Evolutionary conservation across 2,888 invertebrate genomes (phyloP).

Genomic region (Philopedon plagiatum): DNA sequence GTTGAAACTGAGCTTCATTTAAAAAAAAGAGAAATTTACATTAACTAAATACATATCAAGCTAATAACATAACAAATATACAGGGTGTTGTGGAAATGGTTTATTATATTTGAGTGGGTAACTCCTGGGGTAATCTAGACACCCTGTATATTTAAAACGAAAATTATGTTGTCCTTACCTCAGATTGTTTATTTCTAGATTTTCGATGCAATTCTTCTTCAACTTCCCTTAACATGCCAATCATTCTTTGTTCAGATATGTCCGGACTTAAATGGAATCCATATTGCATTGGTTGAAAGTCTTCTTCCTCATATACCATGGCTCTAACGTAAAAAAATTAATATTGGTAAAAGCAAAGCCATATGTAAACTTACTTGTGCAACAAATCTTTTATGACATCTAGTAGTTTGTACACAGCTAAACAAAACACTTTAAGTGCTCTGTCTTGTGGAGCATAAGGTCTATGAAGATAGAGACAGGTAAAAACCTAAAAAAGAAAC

Average conservation of each 20-base stretch:
- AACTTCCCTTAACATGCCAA: slow-evolving; percentile 88
- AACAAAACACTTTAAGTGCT: slow-evolving; percentile 87
- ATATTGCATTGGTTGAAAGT: slow-evolving; percentile 94
- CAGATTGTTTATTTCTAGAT: slow-evolving; percentile 71
- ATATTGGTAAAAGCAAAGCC: not conserved
- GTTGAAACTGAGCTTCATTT: too few species aligned
- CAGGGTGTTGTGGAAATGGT: too few species aligned
- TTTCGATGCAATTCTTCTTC: slow-evolving; percentile 90
- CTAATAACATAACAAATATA: not conserved
- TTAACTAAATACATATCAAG: not conserved
- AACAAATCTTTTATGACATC: slow-evolving; percentile 92
- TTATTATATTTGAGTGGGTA: too few species aligned
- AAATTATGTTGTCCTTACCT: slow-evolving; percentile 23
- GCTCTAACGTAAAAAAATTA: slow-evolving; percentile 71
- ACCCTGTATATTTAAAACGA: not conserved
- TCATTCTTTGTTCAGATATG: slow-evolving; percentile 84
- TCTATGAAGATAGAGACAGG: slow-evolving; percentile 94
- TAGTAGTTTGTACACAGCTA: slow-evolving; percentile 89
- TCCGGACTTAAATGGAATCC: slow-evolving; percentile 89
- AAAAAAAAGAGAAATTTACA: slow-evolving; percentile 48
- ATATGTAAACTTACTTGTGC: slow-evolving; percentile 76
- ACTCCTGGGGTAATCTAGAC: too few species aligned
- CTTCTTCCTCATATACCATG: slow-evolving; percentile 94
- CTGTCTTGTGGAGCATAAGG: slow-evolving; percentile 88
- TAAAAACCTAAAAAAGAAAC: slow-evolving; percentile 77